phyloP scores from a whole-genome alignment of 1,140 invertebrate species.

The Venturia canescens region DNA sequence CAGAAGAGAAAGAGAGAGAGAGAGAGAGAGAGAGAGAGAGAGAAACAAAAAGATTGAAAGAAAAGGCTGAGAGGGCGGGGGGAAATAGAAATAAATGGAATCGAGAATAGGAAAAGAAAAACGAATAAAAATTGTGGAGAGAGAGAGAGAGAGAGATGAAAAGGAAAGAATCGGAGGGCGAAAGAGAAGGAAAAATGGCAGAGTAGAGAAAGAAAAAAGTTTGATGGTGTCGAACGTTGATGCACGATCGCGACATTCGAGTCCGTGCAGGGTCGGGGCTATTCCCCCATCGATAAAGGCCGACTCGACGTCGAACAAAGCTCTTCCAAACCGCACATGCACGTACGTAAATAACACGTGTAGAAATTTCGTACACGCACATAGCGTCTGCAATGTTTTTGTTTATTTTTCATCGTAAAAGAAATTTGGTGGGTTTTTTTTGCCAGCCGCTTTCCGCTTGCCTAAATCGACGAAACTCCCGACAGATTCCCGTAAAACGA shows the following conservation, averaged over 20 bases:
- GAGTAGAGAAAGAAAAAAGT: too few relatives aligned
- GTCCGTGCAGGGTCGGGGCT: not conserved
- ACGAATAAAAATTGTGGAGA: too few relatives aligned
- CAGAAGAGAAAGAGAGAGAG: not conserved
- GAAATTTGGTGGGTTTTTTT: too few relatives aligned
- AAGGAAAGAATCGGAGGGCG: too few relatives aligned
- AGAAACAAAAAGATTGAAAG: conserved; percentile 29
- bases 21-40: conserved; percentile 1
- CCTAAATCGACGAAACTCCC: too few relatives aligned
- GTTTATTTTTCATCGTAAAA: not conserved
- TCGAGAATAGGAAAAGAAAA: too few relatives aligned
- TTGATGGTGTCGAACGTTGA: conserved; percentile 1
- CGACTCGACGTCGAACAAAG: conserved; percentile 10
- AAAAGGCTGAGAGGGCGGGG: conserved; percentile 2
- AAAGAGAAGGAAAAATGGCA: too few relatives aligned
- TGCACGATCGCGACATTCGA: conserved; percentile 7
- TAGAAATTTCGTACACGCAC: not conserved
- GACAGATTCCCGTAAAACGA: too few relatives aligned
- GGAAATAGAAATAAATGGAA: not conserved
- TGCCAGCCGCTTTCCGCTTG: too few relatives aligned
- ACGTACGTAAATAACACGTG: not conserved
- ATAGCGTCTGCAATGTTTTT: not conserved
- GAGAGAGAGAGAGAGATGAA: not conserved
- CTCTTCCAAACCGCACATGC: not conserved
- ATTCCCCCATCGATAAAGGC: conserved; percentile 28